Percentiles rank a stretch among this genome's conserved stretches.
Evolutionary conservation across 2,113 vertebrate genomes (phyloP).

Genomic region (Tetrao urogallus): DNA sequence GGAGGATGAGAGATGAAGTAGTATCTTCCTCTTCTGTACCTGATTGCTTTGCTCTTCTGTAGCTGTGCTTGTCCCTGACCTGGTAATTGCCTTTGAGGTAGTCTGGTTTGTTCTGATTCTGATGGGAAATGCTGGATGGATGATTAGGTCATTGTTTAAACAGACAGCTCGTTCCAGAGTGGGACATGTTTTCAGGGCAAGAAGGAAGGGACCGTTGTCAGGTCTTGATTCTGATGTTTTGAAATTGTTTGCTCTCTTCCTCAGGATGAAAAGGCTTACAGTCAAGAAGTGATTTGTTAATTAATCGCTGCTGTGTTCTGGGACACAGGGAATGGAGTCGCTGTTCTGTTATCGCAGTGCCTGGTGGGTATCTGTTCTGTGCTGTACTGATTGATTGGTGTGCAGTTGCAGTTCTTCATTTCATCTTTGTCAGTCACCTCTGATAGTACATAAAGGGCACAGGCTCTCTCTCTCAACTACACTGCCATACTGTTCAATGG

Average conservation of each 20-base stretch:
- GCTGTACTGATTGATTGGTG: background rate
- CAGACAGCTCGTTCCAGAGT: background rate
- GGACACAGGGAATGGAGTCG: background rate
- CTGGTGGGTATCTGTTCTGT: background rate
- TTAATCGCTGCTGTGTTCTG: background rate
- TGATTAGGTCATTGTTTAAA: slow-evolving; percentile 9
- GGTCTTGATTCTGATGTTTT: background rate
- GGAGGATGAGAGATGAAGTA: slow-evolving; percentile 11
- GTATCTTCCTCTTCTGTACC: slow-evolving; percentile 13
- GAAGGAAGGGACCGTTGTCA: background rate
- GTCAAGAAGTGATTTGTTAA: background rate
- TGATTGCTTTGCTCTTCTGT: slow-evolving; percentile 25
- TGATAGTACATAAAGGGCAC: accelerated
- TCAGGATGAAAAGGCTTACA: background rate
- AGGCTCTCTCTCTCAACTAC: background rate
- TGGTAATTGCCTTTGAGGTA: slow-evolving; percentile 52
- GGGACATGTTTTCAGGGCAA: background rate
- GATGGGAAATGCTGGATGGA: slow-evolving; percentile 4
- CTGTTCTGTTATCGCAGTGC: background rate
- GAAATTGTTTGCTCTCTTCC: background rate
- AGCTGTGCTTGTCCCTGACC: slow-evolving; percentile 52
- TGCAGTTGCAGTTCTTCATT: background rate
- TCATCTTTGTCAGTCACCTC: background rate
- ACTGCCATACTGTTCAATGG: accelerated
- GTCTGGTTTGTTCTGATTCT: slow-evolving; percentile 28